Conservation (phyloP, 2,113 vertebrate genomes). For the Etheostoma spectabile region DNA sequence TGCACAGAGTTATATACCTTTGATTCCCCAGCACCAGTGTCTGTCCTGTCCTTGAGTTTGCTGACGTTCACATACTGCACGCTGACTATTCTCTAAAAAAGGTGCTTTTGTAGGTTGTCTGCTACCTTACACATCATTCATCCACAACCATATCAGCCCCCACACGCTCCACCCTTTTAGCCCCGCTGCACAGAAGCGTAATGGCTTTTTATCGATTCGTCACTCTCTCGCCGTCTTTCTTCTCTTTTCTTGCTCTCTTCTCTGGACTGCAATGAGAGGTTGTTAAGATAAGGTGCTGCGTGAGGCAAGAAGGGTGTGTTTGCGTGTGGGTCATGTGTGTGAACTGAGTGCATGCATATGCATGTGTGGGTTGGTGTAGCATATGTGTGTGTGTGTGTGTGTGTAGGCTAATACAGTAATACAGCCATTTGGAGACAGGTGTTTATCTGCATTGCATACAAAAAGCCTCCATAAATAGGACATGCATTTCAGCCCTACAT, state of each 20-base stretch:
- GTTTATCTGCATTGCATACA: conserved; percentile 52
- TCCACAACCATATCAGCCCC: conserved; percentile 66
- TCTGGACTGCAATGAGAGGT: conserved; percentile 64
- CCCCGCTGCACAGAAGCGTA: conserved; percentile 66
- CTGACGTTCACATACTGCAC: conserved; percentile 16
- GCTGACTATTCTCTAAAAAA: conserved; percentile 40
- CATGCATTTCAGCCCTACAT: conserved; percentile 18
- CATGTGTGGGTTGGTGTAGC: conserved; percentile 5
- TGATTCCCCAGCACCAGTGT: conserved; percentile 17
- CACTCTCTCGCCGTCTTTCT: conserved; percentile 48
- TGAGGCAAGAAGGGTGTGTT: conserved; percentile 18
- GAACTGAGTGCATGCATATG: no score
- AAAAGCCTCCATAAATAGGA: conserved; percentile 55
- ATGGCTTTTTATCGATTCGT: conserved; percentile 81
- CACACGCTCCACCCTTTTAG: conserved; percentile 49
- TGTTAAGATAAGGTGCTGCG: conserved; percentile 67
- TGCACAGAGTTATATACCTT: neutral
- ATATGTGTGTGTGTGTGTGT: neutral
- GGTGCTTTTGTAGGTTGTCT: conserved; percentile 48
- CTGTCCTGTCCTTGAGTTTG: conserved; percentile 71
- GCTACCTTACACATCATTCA: conserved; percentile 64
- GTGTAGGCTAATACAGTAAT: conserved; percentile 42
- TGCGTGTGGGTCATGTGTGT: conserved; percentile 5
- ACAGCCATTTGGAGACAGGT: conserved; percentile 32
- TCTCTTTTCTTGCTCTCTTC: conserved; percentile 51